Conservation (phyloP, 2,888 invertebrate genomes). For the Athalia cordata region DNA sequence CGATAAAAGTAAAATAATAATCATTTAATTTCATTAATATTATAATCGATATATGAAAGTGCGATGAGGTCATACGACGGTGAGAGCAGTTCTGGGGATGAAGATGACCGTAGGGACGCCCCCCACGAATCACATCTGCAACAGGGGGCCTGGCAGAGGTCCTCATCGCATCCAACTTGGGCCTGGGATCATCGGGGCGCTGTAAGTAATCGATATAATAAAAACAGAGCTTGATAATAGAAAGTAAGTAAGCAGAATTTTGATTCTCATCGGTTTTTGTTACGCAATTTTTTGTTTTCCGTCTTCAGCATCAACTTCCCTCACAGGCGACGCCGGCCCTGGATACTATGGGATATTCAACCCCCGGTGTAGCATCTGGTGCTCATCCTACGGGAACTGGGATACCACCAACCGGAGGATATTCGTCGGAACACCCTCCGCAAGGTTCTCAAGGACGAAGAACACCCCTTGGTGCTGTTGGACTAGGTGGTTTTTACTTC, state of each 20-base stretch:
- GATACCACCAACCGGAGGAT: constrained; percentile 72
- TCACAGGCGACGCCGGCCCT: constrained; percentile 62
- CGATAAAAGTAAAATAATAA: not conserved
- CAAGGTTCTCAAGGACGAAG: constrained; percentile 77
- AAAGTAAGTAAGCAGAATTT: not conserved
- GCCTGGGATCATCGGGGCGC: constrained; percentile 70
- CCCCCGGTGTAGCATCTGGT: constrained; percentile 64
- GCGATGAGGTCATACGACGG: constrained; percentile 71
- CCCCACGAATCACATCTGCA: constrained; percentile 67
- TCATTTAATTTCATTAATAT: not conserved
- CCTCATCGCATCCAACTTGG: constrained; percentile 69
- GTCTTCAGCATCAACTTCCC: constrained; percentile 63
- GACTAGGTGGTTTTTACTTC: constrained; percentile 91
- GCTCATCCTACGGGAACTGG: constrained; percentile 56
- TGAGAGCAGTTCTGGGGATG: constrained; percentile 71
- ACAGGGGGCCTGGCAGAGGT: constrained; percentile 67
- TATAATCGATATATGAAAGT: too few species aligned
- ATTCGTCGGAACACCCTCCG: constrained; percentile 74
- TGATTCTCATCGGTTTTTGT: not conserved
- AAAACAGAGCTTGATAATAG: not conserved
- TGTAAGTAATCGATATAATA: constrained; percentile 53
- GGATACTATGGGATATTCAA: constrained; percentile 63
- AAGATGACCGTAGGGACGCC: constrained; percentile 68
- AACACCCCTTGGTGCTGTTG: constrained; percentile 89
- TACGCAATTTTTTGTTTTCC: constrained; percentile 6